Evolutionary conservation across 2,888 invertebrate species (phyloP), one percentile per base, ranked within the genome.

Genomic region (Apamea anceps): DNA sequence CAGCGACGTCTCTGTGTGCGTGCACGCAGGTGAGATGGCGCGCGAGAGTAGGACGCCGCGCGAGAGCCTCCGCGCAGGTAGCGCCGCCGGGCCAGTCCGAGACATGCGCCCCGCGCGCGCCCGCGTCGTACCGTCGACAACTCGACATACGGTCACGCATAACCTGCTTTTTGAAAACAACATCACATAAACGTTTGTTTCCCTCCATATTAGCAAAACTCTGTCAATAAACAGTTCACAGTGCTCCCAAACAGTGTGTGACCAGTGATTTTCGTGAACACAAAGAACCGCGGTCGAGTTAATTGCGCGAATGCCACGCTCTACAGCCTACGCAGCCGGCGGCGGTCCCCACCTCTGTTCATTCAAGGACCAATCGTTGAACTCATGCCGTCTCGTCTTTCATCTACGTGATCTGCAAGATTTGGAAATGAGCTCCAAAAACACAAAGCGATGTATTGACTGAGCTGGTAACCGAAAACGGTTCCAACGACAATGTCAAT

Each of bases 351-450:
- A 93, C 94, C 95, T 93, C 93, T 91, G 93, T 94, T 94, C 95
- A 96, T 96, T 96, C 96, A 96, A 96, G 96, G 96, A 95, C 95
- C 95, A 96, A 94, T 95, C 96, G 95, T 96, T 95, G 96, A 96
- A 96, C 96, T 91, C 94, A 95, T 95, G 94, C 91, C 91, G 92
- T 92, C 92, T 92, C 92, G 89, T 93, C 92, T 94, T 92, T 94
- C 93, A 93, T 90, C 92, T 88, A 89, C 90, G 91, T 92, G 93
- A 93, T 92, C 86, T 87, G 88, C 90, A 86, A 85, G 90, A 92
- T 93, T 94, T 92, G 91, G 94, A 94, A 95, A 96, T 95, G 94
- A 93, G 87, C 89, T 88, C 88, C 90, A 88, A 88, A 91, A 86
- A 89, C 21, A 92, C 89, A 88, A 86, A 89, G 90, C 90, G 88